A percentile compares a stretch with the other conserved stretches of the same genome.
These are phyloP conservation scores for Drosophila vallismaia DNA, from an alignment of 2,888 invertebrate genomes.

Conservation along the genomic window DNA sequence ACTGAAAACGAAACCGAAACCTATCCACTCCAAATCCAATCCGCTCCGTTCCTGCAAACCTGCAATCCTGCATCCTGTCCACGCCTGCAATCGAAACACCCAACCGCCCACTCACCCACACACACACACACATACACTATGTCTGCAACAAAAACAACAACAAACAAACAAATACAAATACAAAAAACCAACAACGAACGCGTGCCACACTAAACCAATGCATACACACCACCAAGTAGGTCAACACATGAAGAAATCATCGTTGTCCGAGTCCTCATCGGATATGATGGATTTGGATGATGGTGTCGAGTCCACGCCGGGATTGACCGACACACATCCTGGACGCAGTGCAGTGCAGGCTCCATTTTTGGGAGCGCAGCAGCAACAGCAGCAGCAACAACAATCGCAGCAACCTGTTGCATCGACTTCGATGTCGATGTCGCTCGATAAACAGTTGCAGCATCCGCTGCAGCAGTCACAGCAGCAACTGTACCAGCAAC, in stretches of 20 bases:
- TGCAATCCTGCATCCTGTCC: slow-evolving; percentile 29
- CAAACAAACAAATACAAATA: not conserved
- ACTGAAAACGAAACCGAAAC: slow-evolving; percentile 5
- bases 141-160: slow-evolving; percentile 22
- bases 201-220: slow-evolving; percentile 68
- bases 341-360: slow-evolving; percentile 82
- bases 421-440: slow-evolving; percentile 38
- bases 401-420: slow-evolving; percentile 61
- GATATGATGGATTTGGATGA: slow-evolving; percentile 97
- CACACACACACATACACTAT: slow-evolving; percentile 24
- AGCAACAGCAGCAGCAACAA: slow-evolving; percentile 60
- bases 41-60: slow-evolving; percentile 6
- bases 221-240: slow-evolving; percentile 85
- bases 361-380: slow-evolving; percentile 84
- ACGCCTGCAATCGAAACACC: slow-evolving; percentile 27
- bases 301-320: slow-evolving; percentile 86
- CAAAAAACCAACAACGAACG: slow-evolving; percentile 7
- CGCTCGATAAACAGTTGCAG: slow-evolving; percentile 60
- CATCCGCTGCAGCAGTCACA: slow-evolving; percentile 58
- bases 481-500: slow-evolving; percentile 60
- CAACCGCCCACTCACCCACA: slow-evolving; percentile 10
- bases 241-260: slow-evolving; percentile 94
- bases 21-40: not conserved
- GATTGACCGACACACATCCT: slow-evolving; percentile 83
- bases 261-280: slow-evolving; percentile 94